These are phyloP conservation scores for Patiria pectinifera DNA, from an alignment of 53 echinoderm and acorn worm species.

Conservation along the genomic window DNA sequence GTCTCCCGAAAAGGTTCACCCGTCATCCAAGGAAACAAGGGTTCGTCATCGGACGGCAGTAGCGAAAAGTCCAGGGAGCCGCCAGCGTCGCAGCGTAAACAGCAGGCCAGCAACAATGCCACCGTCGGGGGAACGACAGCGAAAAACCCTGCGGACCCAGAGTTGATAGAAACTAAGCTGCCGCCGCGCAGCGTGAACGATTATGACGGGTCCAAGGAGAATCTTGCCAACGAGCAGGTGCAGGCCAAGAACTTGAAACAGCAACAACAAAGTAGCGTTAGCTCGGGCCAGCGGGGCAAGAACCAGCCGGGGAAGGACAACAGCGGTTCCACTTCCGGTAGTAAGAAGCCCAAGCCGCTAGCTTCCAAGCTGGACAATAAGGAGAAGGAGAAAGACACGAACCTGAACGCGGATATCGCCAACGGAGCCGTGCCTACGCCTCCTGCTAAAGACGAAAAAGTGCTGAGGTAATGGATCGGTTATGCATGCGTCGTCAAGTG, in stretches of 20 bases:
- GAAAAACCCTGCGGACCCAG: constrained; percentile 58
- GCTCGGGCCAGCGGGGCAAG: constrained; percentile 51
- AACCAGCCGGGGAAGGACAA: constrained; percentile 77
- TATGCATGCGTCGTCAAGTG: background rate
- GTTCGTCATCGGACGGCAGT: constrained; percentile 9
- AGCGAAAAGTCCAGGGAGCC: constrained; percentile 54
- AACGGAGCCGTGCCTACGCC: constrained; percentile 63
- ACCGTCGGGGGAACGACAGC: constrained; percentile 50
- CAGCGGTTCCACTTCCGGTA: constrained; percentile 57
- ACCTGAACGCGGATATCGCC: constrained; percentile 63
- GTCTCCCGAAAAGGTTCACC: constrained; percentile 61
- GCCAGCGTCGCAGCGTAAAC: constrained; percentile 64
- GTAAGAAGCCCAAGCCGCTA: constrained; percentile 82
- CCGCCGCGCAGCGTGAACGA: constrained; percentile 92
- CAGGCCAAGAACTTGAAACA: constrained; percentile 90
- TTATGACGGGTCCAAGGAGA: constrained; percentile 91
- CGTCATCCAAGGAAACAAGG: constrained; percentile 48
- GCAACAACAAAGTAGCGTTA: constrained; percentile 11
- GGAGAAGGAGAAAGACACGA: constrained; percentile 77
- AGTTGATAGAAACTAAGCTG: constrained; percentile 92
- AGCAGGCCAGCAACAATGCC: constrained; percentile 82
- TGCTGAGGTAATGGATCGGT: constrained; percentile 46
- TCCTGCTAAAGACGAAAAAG: constrained; percentile 66
- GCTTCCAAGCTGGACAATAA: constrained; percentile 90
- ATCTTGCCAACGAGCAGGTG: constrained; percentile 95